Percentiles rank a stretch among this genome's conserved stretches.
Evolutionary conservation across 2,797 vertebrate species (phyloP).

Genomic region (Helostoma temminkii): DNA sequence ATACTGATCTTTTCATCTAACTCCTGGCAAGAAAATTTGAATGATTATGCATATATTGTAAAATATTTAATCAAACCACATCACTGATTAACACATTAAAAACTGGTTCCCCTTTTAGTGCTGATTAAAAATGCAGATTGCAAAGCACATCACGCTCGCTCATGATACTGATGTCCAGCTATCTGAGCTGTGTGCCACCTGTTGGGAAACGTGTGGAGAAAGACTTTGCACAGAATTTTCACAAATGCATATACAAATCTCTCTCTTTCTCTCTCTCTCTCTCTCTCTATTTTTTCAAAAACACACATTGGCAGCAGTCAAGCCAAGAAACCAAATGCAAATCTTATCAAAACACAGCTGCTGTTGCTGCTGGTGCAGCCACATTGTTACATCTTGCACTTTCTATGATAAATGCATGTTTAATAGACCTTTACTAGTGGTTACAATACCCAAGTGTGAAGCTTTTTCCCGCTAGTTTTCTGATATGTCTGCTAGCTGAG

Average conservation of each 20-base stretch:
- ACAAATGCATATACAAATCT: constrained; percentile 10
- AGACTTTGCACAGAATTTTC: constrained; percentile 6
- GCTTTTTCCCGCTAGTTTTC: not conserved
- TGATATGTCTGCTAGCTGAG: not conserved
- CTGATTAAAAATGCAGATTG: constrained; percentile 4
- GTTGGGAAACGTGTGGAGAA: constrained; percentile 18
- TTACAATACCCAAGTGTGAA: not conserved
- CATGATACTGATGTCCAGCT: constrained; percentile 6
- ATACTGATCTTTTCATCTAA: not conserved
- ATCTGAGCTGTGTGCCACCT: constrained; percentile 40
- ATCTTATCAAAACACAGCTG: constrained; percentile 66
- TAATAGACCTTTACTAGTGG: not conserved
- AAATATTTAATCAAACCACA: not conserved
- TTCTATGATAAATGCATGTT: constrained; percentile 3
- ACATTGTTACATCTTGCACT: constrained; percentile 9
- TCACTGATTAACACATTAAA: not conserved
- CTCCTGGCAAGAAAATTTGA: not conserved
- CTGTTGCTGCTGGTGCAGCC: constrained; percentile 38
- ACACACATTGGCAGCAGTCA: constrained; percentile 35
- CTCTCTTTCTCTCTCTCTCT: constrained; percentile 5
- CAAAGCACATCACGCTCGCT: constrained; percentile 16
- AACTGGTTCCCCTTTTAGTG: not conserved
- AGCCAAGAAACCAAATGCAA: constrained; percentile 42
- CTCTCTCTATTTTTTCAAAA: constrained; percentile 18
- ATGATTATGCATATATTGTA: not conserved